A percentile compares a stretch with the other conserved stretches of the same genome.
Evolutionary conservation across 2,888 invertebrate species (phyloP).

Genomic region (Orthonevra nobilis): DNA sequence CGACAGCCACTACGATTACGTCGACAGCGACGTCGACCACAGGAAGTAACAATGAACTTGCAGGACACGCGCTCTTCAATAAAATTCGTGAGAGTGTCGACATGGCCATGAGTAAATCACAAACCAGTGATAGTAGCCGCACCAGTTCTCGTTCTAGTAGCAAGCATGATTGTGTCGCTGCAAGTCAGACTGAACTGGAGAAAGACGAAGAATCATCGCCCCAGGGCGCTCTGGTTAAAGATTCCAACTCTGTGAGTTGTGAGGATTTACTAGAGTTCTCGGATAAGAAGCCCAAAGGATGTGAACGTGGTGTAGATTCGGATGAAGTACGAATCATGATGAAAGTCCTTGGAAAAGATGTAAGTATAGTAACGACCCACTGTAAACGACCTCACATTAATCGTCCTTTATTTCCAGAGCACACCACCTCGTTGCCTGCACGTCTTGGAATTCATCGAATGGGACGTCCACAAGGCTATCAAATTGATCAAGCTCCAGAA

Average conservation of each 20-base stretch:
- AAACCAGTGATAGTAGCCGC: slow-evolving; percentile 36
- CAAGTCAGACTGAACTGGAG: slow-evolving; percentile 12
- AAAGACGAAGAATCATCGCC: slow-evolving; percentile 52
- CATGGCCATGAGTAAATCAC: slow-evolving; percentile 74
- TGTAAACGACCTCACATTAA: not conserved
- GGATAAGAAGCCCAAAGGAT: slow-evolving; percentile 89
- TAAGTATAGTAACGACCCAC: too few relatives aligned
- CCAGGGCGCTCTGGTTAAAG: slow-evolving; percentile 75
- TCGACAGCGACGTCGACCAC: not conserved
- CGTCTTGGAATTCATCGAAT: slow-evolving; percentile 90
- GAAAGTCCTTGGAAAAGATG: slow-evolving; percentile 90
- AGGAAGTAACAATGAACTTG: slow-evolving; percentile 75
- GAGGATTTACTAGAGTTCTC: slow-evolving; percentile 95
- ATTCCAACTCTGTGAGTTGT: slow-evolving; percentile 92
- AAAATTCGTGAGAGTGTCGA: slow-evolving; percentile 79
- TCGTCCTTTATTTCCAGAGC: slow-evolving; percentile 80
- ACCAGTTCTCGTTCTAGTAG: slow-evolving; percentile 32
- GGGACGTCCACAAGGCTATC: slow-evolving; percentile 94
- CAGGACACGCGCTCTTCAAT: slow-evolving; percentile 79
- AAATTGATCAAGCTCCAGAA: slow-evolving; percentile 82
- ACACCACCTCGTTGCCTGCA: slow-evolving; percentile 88
- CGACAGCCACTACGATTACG: slow-evolving; percentile 28
- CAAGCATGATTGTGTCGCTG: slow-evolving; percentile 35
- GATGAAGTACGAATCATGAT: slow-evolving; percentile 96
- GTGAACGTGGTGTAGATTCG: slow-evolving; percentile 91